phyloP scores from a whole-genome alignment of 1,140 invertebrate species.

The Acyrthosiphon pisum region DNA sequence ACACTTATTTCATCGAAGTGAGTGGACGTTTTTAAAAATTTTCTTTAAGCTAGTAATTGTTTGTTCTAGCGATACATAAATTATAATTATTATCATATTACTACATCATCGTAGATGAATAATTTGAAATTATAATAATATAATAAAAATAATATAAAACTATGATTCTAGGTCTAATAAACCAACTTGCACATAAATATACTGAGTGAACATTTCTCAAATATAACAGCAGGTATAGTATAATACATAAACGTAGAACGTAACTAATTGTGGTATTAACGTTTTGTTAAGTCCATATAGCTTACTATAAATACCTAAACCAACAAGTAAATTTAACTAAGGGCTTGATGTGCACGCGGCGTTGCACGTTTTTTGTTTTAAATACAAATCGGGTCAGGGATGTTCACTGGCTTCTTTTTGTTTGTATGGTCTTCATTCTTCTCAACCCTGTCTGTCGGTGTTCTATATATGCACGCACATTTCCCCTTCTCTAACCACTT shows the following conservation, averaged over 20 bases:
- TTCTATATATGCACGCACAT: background rate
- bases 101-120: background rate
- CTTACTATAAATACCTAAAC: background rate
- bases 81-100: background rate
- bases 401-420: slow-evolving; percentile 23
- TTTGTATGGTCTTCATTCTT: background rate
- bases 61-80: background rate
- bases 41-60: background rate
- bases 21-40: background rate
- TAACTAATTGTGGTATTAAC: background rate
- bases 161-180: background rate
- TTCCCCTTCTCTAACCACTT: background rate
- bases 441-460: background rate
- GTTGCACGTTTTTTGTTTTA: background rate
- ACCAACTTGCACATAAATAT: background rate
- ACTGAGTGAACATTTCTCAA: background rate
- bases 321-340: background rate
- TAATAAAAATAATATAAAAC: background rate
- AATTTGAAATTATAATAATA: background rate
- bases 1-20: background rate
- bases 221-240: background rate
- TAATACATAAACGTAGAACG: background rate
- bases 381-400: slow-evolving; percentile 13
- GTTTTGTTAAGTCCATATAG: background rate
- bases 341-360: background rate